A percentile compares a stretch with the other conserved stretches of the same genome.
Conservation (phyloP, 2,888 invertebrate genomes). For the Proisotoma minuta region DNA sequence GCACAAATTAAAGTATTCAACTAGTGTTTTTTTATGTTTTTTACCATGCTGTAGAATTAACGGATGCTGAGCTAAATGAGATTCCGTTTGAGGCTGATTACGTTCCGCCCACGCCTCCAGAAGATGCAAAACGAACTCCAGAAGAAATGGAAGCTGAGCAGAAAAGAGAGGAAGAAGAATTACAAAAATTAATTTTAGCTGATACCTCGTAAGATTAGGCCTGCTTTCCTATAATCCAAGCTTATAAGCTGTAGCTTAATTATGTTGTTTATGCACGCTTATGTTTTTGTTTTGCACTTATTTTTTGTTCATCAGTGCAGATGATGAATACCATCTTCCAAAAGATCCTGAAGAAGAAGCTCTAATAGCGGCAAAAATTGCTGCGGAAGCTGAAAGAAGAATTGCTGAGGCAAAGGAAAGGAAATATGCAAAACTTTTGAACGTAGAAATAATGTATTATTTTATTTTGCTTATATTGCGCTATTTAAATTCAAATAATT, state of each 20-base stretch:
- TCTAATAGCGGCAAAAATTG: background rate
- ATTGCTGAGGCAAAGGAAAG: constrained; percentile 22
- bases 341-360: constrained; percentile 23
- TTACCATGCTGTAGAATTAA: constrained; percentile 25
- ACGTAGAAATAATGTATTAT: constrained; percentile 30
- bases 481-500: background rate
- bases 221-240: background rate
- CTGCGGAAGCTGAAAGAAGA: constrained; percentile 7
- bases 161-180: constrained; percentile 43
- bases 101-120: constrained; percentile 46
- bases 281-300: background rate
- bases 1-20: background rate
- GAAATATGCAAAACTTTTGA: constrained; percentile 18
- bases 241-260: too few relatives aligned
- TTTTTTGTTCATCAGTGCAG: too few relatives aligned
- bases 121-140: constrained; percentile 41
- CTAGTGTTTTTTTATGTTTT: constrained; percentile 20
- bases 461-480: constrained; percentile 15
- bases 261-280: too few relatives aligned
- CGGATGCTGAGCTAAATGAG: constrained; percentile 28
- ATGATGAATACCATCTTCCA: background rate
- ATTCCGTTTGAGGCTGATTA: constrained; percentile 47
- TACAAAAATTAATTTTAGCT: constrained; percentile 38
- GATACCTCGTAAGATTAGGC: constrained; percentile 42
- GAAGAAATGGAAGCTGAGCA: constrained; percentile 47